Conservation (phyloP, 2,113 vertebrate species). For the Meleagris gallopavo region DNA sequence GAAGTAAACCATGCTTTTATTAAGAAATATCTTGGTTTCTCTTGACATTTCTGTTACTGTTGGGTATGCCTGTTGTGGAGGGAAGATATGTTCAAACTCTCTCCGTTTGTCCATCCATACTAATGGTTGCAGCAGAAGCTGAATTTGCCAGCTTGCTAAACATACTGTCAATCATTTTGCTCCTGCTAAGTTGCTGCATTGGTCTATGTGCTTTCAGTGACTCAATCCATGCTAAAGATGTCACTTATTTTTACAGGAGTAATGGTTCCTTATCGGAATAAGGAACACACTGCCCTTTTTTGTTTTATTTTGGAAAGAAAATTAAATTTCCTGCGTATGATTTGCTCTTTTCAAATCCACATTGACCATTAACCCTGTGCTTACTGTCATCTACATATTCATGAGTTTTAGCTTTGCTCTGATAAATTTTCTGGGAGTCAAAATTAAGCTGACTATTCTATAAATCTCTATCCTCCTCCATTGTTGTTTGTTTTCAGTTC, state of each 20-base stretch:
- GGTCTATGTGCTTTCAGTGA: not conserved
- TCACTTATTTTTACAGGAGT: not conserved
- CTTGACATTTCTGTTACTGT: not conserved
- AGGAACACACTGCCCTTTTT: not conserved
- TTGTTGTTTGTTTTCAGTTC: not conserved
- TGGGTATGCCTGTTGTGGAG: not conserved
- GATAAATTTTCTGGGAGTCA: not conserved
- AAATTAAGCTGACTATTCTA: not conserved
- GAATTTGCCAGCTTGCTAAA: not conserved
- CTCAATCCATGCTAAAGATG: not conserved
- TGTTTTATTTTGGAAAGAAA: not conserved
- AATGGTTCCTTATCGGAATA: not conserved
- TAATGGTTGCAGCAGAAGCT: not conserved
- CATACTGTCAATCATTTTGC: not conserved
- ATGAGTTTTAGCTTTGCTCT: not conserved
- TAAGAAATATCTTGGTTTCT: not conserved
- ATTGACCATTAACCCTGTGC: not conserved
- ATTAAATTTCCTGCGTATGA: not conserved
- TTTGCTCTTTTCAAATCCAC: not conserved
- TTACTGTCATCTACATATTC: not conserved
- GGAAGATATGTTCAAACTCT: not conserved
- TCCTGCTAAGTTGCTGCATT: not conserved
- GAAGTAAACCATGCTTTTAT: not conserved
- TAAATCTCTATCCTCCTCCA: not conserved
- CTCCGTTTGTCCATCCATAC: not conserved